Conservation (phyloP, 1,140 invertebrate species). For the Lanistes nyassanus region DNA sequence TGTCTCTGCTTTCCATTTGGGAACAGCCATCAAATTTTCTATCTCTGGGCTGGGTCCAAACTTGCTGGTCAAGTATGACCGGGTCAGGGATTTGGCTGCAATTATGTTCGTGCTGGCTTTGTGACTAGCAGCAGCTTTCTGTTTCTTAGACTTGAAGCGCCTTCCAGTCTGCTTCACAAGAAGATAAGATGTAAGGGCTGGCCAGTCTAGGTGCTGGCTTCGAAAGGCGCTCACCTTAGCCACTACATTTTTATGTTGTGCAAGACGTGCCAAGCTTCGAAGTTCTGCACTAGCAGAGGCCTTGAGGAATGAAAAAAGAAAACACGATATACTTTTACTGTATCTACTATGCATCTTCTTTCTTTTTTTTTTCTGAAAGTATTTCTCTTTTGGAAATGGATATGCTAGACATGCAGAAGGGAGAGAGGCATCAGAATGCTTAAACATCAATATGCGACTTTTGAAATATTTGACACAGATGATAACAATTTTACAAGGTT, state of each 20-base stretch:
- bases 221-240: conserved; percentile 41
- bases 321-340: too few species aligned
- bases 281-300: conserved; percentile 29
- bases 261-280: conserved; percentile 41
- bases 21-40: not conserved
- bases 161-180: conserved; percentile 44
- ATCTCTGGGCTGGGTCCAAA: not conserved
- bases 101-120: conserved; percentile 11
- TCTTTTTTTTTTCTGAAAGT: too few species aligned
- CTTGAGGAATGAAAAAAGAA: conserved; percentile 30
- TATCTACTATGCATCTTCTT: too few species aligned
- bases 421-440: too few species aligned
- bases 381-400: too few species aligned
- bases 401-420: too few species aligned
- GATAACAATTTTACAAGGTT: too few species aligned
- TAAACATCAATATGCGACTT: too few species aligned
- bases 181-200: conserved; percentile 45
- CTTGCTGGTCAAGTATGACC: not conserved
- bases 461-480: too few species aligned
- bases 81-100: not conserved
- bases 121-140: conserved; percentile 25
- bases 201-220: conserved; percentile 50
- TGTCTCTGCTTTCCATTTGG: not conserved
- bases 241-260: conserved; percentile 39
- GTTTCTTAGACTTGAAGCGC: conserved; percentile 44